Conservation (phyloP, 2,113 vertebrate species). For the Phocoena phocoena region DNA sequence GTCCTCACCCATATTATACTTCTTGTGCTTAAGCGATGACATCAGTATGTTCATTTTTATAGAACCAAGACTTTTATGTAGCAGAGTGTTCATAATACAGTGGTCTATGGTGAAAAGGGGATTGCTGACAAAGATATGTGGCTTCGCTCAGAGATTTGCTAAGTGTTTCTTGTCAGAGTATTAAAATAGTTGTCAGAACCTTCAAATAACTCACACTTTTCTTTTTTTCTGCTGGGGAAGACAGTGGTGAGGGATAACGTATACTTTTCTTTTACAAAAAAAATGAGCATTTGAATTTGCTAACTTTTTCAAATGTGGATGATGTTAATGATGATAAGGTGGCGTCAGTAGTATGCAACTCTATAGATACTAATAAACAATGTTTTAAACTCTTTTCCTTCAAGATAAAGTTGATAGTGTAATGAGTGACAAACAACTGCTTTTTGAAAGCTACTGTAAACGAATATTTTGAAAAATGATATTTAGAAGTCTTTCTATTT, state of each 20-base stretch:
- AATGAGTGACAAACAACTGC: constrained; percentile 46
- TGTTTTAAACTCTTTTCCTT: constrained; percentile 45
- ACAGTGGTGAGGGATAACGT: neutral
- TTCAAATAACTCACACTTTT: constrained; percentile 55
- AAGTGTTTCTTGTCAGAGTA: neutral
- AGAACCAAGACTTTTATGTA: neutral
- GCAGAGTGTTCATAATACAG: neutral
- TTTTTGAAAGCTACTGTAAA: constrained; percentile 55
- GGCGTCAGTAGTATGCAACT: neutral
- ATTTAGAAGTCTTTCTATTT: constrained; percentile 37
- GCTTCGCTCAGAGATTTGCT: neutral
- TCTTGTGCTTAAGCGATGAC: neutral
- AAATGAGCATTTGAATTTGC: constrained; percentile 38
- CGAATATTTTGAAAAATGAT: constrained; percentile 50
- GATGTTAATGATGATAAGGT: neutral
- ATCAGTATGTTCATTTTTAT: constrained; percentile 28
- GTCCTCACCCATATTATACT: neutral
- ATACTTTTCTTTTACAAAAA: constrained; percentile 43
- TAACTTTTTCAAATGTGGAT: neutral
- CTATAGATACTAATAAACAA: constrained; percentile 32
- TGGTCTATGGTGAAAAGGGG: neutral
- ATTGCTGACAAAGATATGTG: neutral
- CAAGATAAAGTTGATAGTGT: constrained; percentile 26
- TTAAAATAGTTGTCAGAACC: constrained; percentile 58
- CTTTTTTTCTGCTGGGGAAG: neutral